Conservation (phyloP, 64 coral and sea anemone genomes). For the Stichodactyla helianthus region DNA sequence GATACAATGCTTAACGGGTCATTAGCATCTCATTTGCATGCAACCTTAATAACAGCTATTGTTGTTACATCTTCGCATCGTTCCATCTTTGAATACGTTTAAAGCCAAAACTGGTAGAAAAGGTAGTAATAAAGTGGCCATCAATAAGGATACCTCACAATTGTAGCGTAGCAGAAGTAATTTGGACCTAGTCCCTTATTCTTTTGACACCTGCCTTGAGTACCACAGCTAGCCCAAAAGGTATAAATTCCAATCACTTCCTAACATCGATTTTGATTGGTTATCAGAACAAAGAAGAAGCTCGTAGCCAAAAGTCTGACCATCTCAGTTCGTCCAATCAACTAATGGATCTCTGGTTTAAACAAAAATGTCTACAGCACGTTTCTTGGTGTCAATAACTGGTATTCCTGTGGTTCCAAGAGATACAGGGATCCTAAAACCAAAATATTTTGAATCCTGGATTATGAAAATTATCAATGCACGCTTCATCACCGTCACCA, state of each 20-base stretch:
- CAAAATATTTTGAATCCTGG: not conserved
- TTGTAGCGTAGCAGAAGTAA: too few relatives aligned
- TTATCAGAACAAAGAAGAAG: conserved; percentile 61
- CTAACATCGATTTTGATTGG: not conserved
- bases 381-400: conserved; percentile 72
- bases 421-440: not conserved
- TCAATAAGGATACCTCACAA: too few relatives aligned
- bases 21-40: too few relatives aligned
- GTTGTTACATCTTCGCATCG: too few relatives aligned
- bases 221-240: conserved; percentile 3
- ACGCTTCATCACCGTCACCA: too few relatives aligned
- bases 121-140: too few relatives aligned
- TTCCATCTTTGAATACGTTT: too few relatives aligned
- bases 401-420: conserved; percentile 4
- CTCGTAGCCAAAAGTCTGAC: conserved; percentile 27
- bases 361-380: conserved; percentile 68
- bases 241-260: not conserved
- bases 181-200: too few relatives aligned
- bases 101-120: too few relatives aligned
- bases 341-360: conserved; percentile 76
- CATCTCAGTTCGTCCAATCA: conserved; percentile 70
- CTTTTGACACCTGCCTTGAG: not conserved
- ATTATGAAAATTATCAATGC: too few relatives aligned
- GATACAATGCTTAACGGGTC: too few relatives aligned
- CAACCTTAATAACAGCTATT: too few relatives aligned